Evolutionary conservation across 2,113 vertebrate genomes (phyloP).

Genomic region (Macaca fascicularis): T2T-MFA8v1.1 NC_088386.1:10298501-10299000

Average conservation of each 20-base stretch:
- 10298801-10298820: neutral
- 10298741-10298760: neutral
- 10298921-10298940: neutral
- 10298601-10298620: neutral
- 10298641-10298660: neutral
- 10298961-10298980: neutral
- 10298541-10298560: neutral
- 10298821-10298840: neutral
- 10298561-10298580: neutral
- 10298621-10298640: neutral
- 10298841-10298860: neutral
- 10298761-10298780: neutral
- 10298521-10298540: neutral
- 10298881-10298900: neutral
- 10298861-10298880: neutral
- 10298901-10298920: neutral
- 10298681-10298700: neutral
- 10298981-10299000: neutral
- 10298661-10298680: neutral
- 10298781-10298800: neutral
- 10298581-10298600: neutral
- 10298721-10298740: neutral
- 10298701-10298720: neutral
- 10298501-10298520: neutral
- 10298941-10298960: neutral